Evolutionary conservation across 2,113 vertebrate genomes (phyloP), one percentile per base, ranked within the genome.

Genomic region (Ameiurus melas): DNA sequence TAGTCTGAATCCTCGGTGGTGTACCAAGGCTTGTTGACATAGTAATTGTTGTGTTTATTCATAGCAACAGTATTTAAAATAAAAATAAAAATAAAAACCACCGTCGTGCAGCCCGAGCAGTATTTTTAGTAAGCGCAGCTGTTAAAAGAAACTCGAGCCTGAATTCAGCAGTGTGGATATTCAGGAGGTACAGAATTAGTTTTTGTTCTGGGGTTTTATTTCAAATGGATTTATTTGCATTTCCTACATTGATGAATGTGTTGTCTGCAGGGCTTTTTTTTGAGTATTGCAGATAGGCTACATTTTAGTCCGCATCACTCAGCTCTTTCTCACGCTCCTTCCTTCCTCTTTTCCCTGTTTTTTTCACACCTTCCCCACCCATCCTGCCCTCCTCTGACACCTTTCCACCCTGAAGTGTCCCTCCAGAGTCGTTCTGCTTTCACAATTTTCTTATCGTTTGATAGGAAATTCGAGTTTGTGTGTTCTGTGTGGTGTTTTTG

Each of bases 291-390:
- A 89, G 91, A 92, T 62, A 25, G 83, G n/a, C 39, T n/a, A 2
- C 30, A 47, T 80, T 62, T 39, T 73, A 73, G 36, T 62, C 55
- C 87, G 86, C 91, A 89, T 62, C 89, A 84, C 91, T 92, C 90
- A 89, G 85, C 36, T 84, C 17, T 88, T 83, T 92, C 87, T 88
- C 83, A 77, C 78, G 89, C 64, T 43, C 70, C 17, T n/a, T 55
- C 53, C 79, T 64, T 87, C 55, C 39, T 78, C 57, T 84, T 81
- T 36, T 30, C 75, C 43, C 71, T 84, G 17, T 57, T 68, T 60
- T 60, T 75, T 64, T 82, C 30, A 55, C 86, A 78, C 80, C 27
- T 55, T 87, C 60, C 30, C 53, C 77, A 19, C 75, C 47, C 79
- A 60, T 64, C 79, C 85, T 75, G 78, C 10, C 57, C 83, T 86